These are phyloP conservation scores for Garrulus glandarius DNA, from an alignment of 2,797 vertebrate genomes.

Conservation along the genomic window DNA sequence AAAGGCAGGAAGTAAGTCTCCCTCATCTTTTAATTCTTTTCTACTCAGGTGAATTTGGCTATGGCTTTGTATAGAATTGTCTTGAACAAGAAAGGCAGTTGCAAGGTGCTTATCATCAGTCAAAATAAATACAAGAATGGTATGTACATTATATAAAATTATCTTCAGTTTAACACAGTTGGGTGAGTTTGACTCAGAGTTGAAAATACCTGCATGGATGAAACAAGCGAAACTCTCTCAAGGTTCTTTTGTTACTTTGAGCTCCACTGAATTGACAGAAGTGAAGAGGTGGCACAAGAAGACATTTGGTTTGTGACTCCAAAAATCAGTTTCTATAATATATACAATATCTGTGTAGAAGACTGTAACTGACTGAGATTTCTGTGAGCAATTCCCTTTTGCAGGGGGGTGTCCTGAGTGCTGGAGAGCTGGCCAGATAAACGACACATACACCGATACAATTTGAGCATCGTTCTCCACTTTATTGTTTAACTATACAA, in stretches of 20 bases:
- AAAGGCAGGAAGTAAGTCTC: neutral
- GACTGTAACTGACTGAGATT: neutral
- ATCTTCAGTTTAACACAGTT: neutral
- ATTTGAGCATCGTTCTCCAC: too few relatives aligned
- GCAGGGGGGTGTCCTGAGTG: too few relatives aligned
- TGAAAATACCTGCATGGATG: neutral
- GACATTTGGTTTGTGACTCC: neutral
- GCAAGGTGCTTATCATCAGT: neutral
- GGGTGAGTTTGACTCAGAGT: neutral
- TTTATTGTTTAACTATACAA: too few relatives aligned
- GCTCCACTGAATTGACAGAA: neutral
- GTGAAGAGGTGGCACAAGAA: neutral
- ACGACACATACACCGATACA: too few relatives aligned
- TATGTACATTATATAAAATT: rapidly evolving
- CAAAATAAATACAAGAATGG: neutral
- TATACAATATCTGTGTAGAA: neutral
- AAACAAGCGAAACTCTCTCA: neutral
- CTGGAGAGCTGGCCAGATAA: too few relatives aligned
- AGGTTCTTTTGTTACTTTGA: neutral
- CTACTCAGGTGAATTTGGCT: neutral
- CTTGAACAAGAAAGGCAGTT: neutral
- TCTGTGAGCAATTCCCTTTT: neutral
- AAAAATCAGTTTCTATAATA: neutral
- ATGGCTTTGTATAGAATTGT: neutral
- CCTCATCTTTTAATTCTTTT: neutral